These are phyloP conservation scores for Trematomus bernacchii DNA, from an alignment of 2,797 vertebrate genomes.

Conservation along the genomic window DNA sequence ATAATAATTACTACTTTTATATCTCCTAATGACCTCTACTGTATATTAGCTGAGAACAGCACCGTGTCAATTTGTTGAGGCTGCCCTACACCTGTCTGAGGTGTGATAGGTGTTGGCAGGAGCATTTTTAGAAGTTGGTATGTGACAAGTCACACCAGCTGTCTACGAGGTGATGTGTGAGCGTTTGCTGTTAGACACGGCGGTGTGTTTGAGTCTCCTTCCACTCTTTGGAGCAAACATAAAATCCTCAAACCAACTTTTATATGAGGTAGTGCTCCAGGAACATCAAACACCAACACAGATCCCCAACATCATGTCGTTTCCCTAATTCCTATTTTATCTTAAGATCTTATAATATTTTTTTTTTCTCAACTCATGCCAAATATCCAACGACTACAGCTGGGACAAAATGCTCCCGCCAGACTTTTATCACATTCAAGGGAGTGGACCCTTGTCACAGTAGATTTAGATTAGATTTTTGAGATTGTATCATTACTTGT, in stretches of 20 bases:
- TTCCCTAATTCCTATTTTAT: background rate
- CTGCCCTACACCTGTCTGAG: conserved; percentile 17
- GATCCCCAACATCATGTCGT: conserved; percentile 1
- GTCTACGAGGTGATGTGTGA: conserved; percentile 11
- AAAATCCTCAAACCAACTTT: conserved; percentile 26
- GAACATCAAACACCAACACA: conserved; percentile 47
- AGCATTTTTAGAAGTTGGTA: conserved; percentile 27
- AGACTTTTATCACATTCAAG: conserved; percentile 10
- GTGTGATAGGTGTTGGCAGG: conserved; percentile 20
- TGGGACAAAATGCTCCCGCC: background rate
- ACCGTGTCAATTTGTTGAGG: background rate
- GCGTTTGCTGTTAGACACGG: conserved; percentile 25
- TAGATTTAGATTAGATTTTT: background rate
- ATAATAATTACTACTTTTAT: background rate
- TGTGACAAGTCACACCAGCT: conserved; percentile 14
- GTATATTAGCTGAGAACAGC: background rate
- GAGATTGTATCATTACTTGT: background rate
- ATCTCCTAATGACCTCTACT: background rate
- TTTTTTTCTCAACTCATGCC: conserved; percentile 1
- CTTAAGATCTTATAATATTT: too few species aligned
- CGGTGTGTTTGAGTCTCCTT: conserved; percentile 33
- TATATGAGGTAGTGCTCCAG: conserved; percentile 4
- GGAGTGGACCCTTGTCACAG: conserved; percentile 12
- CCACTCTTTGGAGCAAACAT: conserved; percentile 8
- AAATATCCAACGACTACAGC: conserved; percentile 10